A percentile compares a stretch with the other conserved stretches of the same genome.
phyloP scores from a whole-genome alignment of 2,888 invertebrate genomes.

The Aphidoletes aphidimyza region DNA sequence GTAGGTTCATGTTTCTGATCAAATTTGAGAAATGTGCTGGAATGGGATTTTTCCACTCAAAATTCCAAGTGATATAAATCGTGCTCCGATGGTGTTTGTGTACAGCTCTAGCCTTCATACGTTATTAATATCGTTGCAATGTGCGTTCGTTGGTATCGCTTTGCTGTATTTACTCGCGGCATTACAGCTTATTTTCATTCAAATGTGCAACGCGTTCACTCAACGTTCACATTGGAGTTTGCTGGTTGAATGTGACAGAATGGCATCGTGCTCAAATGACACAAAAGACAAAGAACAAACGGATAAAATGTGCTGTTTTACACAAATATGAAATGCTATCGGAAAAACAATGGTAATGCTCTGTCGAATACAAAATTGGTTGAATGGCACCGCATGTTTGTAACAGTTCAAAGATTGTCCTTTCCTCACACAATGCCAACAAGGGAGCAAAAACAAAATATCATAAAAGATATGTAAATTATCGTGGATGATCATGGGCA shows the following conservation, averaged over 20 bases:
- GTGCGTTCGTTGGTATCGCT: neutral
- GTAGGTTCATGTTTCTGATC: neutral
- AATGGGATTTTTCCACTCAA: neutral
- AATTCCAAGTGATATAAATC: neutral
- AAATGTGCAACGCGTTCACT: neutral
- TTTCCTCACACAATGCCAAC: neutral
- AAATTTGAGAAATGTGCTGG: neutral
- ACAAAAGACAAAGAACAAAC: slow-evolving; percentile 12
- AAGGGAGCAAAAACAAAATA: neutral
- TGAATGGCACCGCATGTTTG: slow-evolving; percentile 1
- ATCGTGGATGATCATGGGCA: neutral
- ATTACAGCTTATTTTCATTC: neutral
- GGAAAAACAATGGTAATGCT: neutral
- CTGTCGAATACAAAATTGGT: neutral
- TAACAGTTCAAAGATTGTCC: neutral
- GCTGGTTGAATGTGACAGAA: no score
- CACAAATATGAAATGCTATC: neutral
- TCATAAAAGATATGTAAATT: neutral
- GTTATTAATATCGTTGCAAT: neutral
- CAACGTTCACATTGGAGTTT: no score
- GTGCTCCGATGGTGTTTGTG: neutral
- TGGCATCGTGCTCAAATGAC: neutral
- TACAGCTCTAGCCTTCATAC: neutral
- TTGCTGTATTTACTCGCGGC: neutral
- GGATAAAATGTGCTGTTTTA: neutral